phyloP scores from a whole-genome alignment of 2,113 vertebrate genomes.

The Piaya cayana region DNA sequence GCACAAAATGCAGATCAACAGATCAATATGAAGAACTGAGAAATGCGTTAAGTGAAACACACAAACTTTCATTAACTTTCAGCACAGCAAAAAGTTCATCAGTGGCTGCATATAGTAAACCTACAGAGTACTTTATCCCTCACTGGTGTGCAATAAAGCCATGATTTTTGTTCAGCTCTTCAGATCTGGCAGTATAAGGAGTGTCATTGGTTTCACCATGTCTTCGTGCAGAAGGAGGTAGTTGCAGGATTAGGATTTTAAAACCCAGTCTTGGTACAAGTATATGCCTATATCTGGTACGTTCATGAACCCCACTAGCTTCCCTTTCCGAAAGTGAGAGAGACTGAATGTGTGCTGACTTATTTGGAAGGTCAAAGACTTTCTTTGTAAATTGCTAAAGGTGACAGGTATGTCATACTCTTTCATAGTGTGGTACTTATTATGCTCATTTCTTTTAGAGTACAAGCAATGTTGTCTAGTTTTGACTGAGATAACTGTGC shows the following conservation, averaged over 20 bases:
- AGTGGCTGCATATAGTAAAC: not conserved
- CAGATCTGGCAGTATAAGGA: not conserved
- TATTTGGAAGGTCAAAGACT: not conserved
- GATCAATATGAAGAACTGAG: not conserved
- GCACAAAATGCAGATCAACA: not conserved
- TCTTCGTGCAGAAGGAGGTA: not conserved
- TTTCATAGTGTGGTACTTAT: not conserved
- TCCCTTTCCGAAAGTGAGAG: not conserved
- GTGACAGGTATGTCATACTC: not conserved
- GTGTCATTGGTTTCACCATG: not conserved
- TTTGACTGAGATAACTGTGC: not conserved
- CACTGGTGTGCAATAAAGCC: not conserved
- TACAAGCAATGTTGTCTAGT: not conserved
- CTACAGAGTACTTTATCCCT: not conserved
- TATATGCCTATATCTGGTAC: too few relatives aligned
- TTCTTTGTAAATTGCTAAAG: not conserved
- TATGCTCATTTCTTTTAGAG: not conserved
- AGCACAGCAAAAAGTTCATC: not conserved
- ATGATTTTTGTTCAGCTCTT: not conserved
- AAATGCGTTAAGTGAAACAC: not conserved
- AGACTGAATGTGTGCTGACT: not conserved
- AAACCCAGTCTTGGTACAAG: not conserved
- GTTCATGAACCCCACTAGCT: not conserved
- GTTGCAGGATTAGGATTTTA: not conserved
- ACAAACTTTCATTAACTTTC: not conserved